These are phyloP conservation scores for Falcunculus frontatus DNA, from an alignment of 2,113 vertebrate species.

Conservation along the genomic window DNA sequence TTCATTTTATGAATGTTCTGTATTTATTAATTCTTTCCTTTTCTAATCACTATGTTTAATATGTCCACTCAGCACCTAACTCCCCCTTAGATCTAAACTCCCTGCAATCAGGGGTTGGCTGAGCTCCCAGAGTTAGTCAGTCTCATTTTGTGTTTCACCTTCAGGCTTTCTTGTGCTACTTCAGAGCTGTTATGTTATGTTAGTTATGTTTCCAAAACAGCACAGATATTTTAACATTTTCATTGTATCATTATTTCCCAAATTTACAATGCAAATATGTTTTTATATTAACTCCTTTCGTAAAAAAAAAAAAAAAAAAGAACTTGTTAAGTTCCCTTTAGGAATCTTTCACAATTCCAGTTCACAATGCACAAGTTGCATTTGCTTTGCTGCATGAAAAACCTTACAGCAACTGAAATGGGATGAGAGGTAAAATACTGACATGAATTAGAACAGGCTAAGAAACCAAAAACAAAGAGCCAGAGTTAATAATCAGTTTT, in stretches of 20 bases:
- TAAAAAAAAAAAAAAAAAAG: neutral
- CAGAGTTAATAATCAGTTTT: slow-evolving; percentile 14
- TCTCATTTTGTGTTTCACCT: slow-evolving; percentile 35
- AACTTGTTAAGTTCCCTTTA: neutral
- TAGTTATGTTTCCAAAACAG: neutral
- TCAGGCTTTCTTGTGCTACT: neutral
- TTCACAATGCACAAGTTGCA: neutral
- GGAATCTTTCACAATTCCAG: neutral
- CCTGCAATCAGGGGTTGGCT: slow-evolving; percentile 46
- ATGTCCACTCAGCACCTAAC: slow-evolving; percentile 39
- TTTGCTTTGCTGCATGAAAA: neutral
- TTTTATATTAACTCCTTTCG: neutral
- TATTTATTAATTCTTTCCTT: slow-evolving; percentile 62
- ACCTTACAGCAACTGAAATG: neutral
- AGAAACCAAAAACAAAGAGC: slow-evolving; percentile 1
- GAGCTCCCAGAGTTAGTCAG: slow-evolving; percentile 31
- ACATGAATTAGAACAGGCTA: neutral
- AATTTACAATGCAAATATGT: neutral
- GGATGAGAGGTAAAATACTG: slow-evolving; percentile 8
- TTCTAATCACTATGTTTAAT: slow-evolving; percentile 51
- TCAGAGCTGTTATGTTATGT: slow-evolving; percentile 10
- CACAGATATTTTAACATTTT: neutral
- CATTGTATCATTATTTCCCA: neutral
- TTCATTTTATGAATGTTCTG: neutral
- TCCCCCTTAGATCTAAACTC: slow-evolving; percentile 11